Evolutionary conservation across 1,140 invertebrate species (phyloP), one percentile per base, ranked within the genome.

Genomic region (Aphidius gifuensis): DNA sequence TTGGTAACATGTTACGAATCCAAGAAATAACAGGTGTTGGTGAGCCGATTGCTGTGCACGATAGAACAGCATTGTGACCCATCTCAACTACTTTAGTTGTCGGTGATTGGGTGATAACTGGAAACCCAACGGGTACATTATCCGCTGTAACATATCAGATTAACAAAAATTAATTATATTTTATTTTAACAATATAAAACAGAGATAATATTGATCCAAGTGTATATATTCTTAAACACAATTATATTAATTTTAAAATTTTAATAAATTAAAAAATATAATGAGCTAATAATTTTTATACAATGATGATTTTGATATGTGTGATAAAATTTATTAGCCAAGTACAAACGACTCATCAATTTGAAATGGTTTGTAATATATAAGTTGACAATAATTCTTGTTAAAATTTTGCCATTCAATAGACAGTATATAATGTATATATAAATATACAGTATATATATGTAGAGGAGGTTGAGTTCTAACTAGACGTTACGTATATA

Each of bases 71-170:
- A 32, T 88, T 92, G 78, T 94, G 92, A n/a, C 93, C 94, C 68
- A 94, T 93, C 82, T 99, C 97, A 42, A 98, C 95, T 51, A 96
- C 94, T 82, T 95, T 91, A 16, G 88, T 90, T 42, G 84, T 85
- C 1, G 95, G 93, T 65, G 89, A 80, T 67, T 90, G 88, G 21
- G 87, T 88, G 71, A 99, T 96, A 71, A 86, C 84, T 32, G 96
- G 97, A 81, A 98, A 99, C 40, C 96, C 96, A 60, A 80, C 80
- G 6, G 96, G 96, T 46, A 94, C 81, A 77, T 92, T 90, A 69
- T 92, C 90, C 66, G 85, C 92, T 94, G 87, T 38, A 87, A 88
- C 73, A 82, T 74, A 71, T 69, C 74, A 75, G 71, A 68, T 73
- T 67, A 54, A 64, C 2, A 6, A 5, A 43, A 42, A 9, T 9